Evolutionary conservation across 2,113 vertebrate species (phyloP).

Genomic region (Pithys albifrons): DNA sequence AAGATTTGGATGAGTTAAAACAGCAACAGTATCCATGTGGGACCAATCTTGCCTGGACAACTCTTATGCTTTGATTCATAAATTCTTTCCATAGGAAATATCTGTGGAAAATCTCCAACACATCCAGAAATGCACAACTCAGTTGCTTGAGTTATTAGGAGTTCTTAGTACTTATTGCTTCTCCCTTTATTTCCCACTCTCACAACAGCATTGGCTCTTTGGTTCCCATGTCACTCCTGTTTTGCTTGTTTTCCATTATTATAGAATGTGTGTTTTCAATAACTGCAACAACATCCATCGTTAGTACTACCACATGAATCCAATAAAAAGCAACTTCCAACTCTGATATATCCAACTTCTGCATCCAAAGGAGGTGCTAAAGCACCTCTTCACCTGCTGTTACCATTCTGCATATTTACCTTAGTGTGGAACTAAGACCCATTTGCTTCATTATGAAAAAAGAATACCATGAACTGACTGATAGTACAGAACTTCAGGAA

Average conservation of each 20-base stretch:
- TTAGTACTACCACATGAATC: neutral
- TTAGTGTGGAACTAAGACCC: neutral
- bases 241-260: slow-evolving; percentile 2
- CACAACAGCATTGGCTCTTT: neutral
- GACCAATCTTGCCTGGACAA: slow-evolving; percentile 61
- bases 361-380: neutral
- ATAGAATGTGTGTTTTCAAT: neutral
- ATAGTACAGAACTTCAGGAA: neutral
- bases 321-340: neutral
- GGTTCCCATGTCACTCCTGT: neutral
- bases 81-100: slow-evolving; percentile 69
- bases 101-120: slow-evolving; percentile 50
- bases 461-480: neutral
- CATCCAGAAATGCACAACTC: slow-evolving; percentile 51
- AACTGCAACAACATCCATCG: neutral
- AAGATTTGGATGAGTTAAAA: slow-evolving; percentile 63
- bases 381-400: neutral
- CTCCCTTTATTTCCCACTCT: neutral
- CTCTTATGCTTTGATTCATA: slow-evolving; percentile 62
- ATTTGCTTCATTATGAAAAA: neutral
- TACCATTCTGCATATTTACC: neutral
- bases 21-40: slow-evolving; percentile 71
- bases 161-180: neutral
- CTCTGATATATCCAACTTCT: neutral
- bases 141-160: neutral